Evolutionary conservation across 1,140 invertebrate genomes (phyloP), one percentile per base, ranked within the genome.

Genomic region (Andrena cerasifolii): DNA sequence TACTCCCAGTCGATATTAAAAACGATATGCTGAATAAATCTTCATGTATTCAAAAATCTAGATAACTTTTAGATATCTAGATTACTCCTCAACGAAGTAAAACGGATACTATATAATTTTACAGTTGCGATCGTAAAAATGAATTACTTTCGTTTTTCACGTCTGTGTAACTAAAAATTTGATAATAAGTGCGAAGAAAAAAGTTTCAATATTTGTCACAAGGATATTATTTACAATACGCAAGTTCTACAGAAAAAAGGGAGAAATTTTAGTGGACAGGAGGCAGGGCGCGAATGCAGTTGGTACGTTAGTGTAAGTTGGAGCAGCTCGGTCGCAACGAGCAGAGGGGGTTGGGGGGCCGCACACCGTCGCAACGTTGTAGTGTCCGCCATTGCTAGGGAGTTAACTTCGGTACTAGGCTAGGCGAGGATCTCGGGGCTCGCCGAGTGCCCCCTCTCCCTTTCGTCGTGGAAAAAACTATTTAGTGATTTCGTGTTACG

Each of bases 401-500:
- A 89, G 87, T 89, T 87, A 82, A 59, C 77, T 83, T 68, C 59
- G 72, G 67, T 80, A 88, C 86, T 87, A 88, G 87, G 66, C 66
- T 79, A 78, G 80, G 49, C 78, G 68, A 77, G 59, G 74, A 54
- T 45, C 63, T 59, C 45, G 45, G 54, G 33, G 75, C 54, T 59
- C 56, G 74, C 53, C 73, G 78, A 62, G 75, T 85, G 79, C 59
- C 82, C 78, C 86, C 83, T 79, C 72, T 40, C 74, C 62, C 40
- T 70, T 59, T 62, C 59, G 72, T 61, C 68, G 63, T 75, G 84
- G 82, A 91, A 91, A 90, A 89, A 91, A 91, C 89, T 90, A 90
- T 91, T 90, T 91, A 87, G 90, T 91, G 82, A 92, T 90, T 91
- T 91, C 74, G 85, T 85, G 82, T 86, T 86, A 84, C 80, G 73